phyloP scores from a whole-genome alignment of 2,113 vertebrate genomes.

The cat (Felis catus) region F.catus_Fca126_mat1.0 CM031424.1:32679001-32679500 shows the following conservation, averaged over 20 bases:
- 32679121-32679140: constrained; percentile 48
- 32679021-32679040: constrained; percentile 69
- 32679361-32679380: constrained; percentile 4
- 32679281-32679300: constrained; percentile 25
- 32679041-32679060: constrained; percentile 3
- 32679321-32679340: not conserved
- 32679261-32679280: constrained; percentile 22
- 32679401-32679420: not conserved
- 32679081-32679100: constrained; percentile 30
- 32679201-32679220: constrained; percentile 13
- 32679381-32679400: not conserved
- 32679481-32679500: not conserved
- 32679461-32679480: not conserved
- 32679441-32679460: constrained; percentile 3
- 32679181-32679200: not conserved
- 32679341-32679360: not conserved
- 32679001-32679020: constrained; percentile 57
- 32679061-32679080: constrained; percentile 23
- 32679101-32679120: not conserved
- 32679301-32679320: constrained; percentile 36
- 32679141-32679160: constrained; percentile 15
- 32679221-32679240: not conserved
- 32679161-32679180: constrained; percentile 21
- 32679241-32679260: constrained; percentile 32
- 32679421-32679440: constrained; percentile 5